These are phyloP conservation scores for Nymphalis urticae DNA, from an alignment of 2,888 invertebrate genomes.

Conservation along the genomic window DNA sequence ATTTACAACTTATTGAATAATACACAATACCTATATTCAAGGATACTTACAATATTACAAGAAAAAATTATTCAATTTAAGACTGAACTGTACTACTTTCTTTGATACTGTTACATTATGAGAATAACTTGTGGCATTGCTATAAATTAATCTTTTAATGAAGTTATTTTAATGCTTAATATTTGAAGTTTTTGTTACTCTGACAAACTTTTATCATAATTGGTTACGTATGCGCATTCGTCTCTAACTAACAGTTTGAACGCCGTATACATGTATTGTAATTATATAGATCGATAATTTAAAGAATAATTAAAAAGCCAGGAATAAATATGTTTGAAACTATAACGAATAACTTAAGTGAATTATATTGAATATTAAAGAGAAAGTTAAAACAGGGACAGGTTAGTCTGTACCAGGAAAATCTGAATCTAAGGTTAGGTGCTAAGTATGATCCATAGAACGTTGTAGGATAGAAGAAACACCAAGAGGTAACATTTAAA, in stretches of 20 bases:
- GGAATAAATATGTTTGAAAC: no score
- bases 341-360: background rate
- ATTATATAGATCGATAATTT: background rate
- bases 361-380: constrained; percentile 31
- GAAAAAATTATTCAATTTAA: no score
- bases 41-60: no score
- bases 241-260: constrained; percentile 11
- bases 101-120: no score
- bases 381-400: constrained; percentile 42
- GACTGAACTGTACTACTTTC: no score
- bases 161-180: background rate
- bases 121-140: background rate
- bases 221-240: constrained; percentile 21
- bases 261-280: background rate
- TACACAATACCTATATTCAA: no score
- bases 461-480: background rate
- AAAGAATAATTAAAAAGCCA: background rate
- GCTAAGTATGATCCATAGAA: constrained; percentile 1
- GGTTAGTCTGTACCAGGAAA: constrained; percentile 35
- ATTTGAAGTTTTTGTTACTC: constrained; percentile 1
- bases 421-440: constrained; percentile 30
- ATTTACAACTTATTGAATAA: no score
- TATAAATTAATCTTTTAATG: background rate
- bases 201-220: constrained; percentile 15
- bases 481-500: background rate